These are phyloP conservation scores for Mesocricetus auratus DNA, from an alignment of 2,113 vertebrate species.

Conservation along the genomic window DNA sequence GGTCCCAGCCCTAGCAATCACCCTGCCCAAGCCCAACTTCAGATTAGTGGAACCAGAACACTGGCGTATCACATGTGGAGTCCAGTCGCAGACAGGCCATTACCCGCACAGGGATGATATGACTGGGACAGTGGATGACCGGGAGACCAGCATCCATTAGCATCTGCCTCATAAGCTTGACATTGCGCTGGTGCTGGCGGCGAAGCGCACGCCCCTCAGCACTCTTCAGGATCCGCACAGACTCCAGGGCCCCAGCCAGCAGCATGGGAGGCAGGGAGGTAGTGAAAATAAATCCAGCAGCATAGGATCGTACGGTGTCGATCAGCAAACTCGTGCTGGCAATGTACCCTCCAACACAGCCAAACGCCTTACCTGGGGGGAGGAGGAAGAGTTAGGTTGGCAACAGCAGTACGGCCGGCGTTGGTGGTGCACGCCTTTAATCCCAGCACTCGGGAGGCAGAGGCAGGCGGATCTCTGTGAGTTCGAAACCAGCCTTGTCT, in stretches of 20 bases:
- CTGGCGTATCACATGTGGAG: neutral
- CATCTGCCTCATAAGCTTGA: constrained; percentile 97
- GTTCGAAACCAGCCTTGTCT: too few relatives aligned
- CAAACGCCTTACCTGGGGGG: constrained; percentile 95
- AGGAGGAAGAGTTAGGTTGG: neutral
- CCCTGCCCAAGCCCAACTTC: neutral
- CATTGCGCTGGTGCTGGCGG: constrained; percentile 96
- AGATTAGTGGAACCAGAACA: neutral
- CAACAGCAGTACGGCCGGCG: too few relatives aligned
- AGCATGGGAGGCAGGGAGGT: constrained; percentile 98
- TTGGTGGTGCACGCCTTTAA: too few relatives aligned
- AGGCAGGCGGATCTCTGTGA: too few relatives aligned
- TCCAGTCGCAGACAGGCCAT: neutral
- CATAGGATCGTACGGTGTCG: constrained; percentile 96
- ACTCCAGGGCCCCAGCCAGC: constrained; percentile 93
- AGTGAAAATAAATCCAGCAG: constrained; percentile 98
- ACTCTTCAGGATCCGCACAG: constrained; percentile 92
- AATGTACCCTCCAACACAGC: constrained; percentile 97
- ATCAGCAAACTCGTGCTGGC: constrained; percentile 93
- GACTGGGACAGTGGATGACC: constrained; percentile 97
- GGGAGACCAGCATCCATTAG: constrained; percentile 97
- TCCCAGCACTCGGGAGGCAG: too few relatives aligned
- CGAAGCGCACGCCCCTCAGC: constrained; percentile 92
- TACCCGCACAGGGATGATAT: constrained; percentile 98
- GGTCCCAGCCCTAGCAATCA: neutral